Base-by-base conservation (phyloP, 2,113 vertebrate species). In the Sinocyclocheilus anshuiensis region DNA sequence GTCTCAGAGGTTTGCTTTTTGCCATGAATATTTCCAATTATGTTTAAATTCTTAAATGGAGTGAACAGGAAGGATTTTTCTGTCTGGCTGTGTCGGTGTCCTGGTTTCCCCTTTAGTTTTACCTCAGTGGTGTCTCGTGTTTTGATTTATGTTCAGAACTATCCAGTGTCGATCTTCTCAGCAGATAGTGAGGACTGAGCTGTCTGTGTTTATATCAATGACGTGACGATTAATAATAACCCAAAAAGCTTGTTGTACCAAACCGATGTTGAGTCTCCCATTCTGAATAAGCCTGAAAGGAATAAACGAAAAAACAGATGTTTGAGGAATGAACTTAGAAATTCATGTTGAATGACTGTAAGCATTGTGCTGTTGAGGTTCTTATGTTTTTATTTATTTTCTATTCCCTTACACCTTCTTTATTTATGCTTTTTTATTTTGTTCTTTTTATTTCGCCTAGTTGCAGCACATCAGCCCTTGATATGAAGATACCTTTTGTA, bases 141-240 rank as follows among this genome's bases (percentile, higher is more conserved):
- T 42, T 42, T 80, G 12, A 63, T 80, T 80, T 26, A 63, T 63
- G 36, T 42, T 63, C 36, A 24, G 22, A 80, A 42, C 33, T 42
- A 80, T 61, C 77, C 55, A 42, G 77, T 42, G 55, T 80, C 77
- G 5, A 61, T 80, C 22, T 80, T 80, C 77, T 79, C 55, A 79
- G 18, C 29, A 59, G 77, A 59, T 36, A 13, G 20, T 15, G 55
- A 79, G 26, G 8, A 20, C 29, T 61, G 77, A 16, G 55, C 55
- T 39, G 53, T 12, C 55, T 36, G 55, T 33, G 22, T 18, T 59
- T 36, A 79, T 15, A 15, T 79, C 55, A 79, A 61, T 59, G 29
- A 36, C 6, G 7, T n/a, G 16, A 79, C 6, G 12, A 79, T 79
- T 20, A 61, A 61, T 59, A 79, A 59, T 6, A 36, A 20, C 26